phyloP scores from a whole-genome alignment of 30 jellyfish, hydroid and myxozoan species.

The Sanderia malayensis region DNA sequence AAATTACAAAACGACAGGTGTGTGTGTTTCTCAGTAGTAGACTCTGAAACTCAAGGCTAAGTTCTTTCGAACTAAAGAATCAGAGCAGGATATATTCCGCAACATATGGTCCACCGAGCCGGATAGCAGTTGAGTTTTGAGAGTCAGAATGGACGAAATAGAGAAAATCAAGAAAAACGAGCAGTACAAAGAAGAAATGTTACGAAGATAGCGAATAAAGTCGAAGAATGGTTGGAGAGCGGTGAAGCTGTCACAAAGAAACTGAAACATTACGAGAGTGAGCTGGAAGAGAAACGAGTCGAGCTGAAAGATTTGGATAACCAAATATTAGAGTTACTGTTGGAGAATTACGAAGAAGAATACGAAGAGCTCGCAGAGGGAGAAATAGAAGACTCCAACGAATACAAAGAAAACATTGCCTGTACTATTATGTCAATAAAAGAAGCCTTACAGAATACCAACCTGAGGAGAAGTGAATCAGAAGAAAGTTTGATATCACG shows the following conservation, averaged over 20 bases:
- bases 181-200: slow-evolving; percentile 10
- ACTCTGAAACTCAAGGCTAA: too few species aligned
- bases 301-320: slow-evolving; percentile 1
- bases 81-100: too few species aligned
- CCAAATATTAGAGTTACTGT: neutral
- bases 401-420: slow-evolving; percentile 7
- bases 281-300: neutral
- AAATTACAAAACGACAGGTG: too few species aligned
- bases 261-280: neutral
- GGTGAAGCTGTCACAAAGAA: neutral
- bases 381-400: slow-evolving; percentile 14
- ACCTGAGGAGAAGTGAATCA: neutral
- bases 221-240: neutral
- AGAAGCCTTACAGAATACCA: slow-evolving; percentile 3
- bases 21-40: too few species aligned
- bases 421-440: neutral
- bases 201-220: slow-evolving; percentile 3
- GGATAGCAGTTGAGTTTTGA: slow-evolving; percentile 6
- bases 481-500: too few species aligned
- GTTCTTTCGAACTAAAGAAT: too few species aligned
- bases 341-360: neutral
- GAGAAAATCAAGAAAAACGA: slow-evolving; percentile 12
- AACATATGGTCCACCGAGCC: slow-evolving; percentile 12
- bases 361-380: neutral
- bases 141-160: neutral